phyloP scores from a whole-genome alignment of 2,888 invertebrate genomes.

The Acleris laterana region DNA sequence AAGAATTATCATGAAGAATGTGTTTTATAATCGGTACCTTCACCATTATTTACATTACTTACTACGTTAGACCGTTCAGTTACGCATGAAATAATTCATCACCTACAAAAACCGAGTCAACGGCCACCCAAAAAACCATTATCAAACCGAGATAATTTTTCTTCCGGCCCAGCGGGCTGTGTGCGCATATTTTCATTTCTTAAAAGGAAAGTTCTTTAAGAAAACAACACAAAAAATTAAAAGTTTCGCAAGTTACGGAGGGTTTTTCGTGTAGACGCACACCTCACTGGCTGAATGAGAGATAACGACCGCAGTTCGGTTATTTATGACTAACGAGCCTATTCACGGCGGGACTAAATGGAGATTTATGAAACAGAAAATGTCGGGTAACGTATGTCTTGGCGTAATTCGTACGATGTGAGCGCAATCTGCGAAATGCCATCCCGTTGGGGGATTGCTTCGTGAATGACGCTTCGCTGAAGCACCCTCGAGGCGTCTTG shows the following conservation, averaged over 20 bases:
- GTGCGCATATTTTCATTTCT: slow-evolving; percentile 32
- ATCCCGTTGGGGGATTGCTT: slow-evolving; percentile 41
- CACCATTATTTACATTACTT: too few species aligned
- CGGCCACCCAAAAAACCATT: slow-evolving; percentile 22
- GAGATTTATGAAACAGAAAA: slow-evolving; percentile 82
- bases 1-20: too few species aligned
- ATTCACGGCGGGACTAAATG: slow-evolving; percentile 75
- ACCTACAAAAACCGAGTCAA: slow-evolving; percentile 13
- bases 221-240: slow-evolving; percentile 47
- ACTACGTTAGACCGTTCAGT: not conserved
- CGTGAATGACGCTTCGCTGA: slow-evolving; percentile 20
- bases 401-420: slow-evolving; percentile 61
- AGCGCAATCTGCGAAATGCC: slow-evolving; percentile 41
- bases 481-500: slow-evolving; percentile 20
- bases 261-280: slow-evolving; percentile 45
- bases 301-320: slow-evolving; percentile 80
- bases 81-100: slow-evolving; percentile 25
- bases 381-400: slow-evolving; percentile 72
- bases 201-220: slow-evolving; percentile 38
- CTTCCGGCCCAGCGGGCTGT: slow-evolving; percentile 20
- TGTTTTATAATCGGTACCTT: too few species aligned
- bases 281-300: slow-evolving; percentile 72
- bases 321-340: slow-evolving; percentile 83
- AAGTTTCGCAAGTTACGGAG: slow-evolving; percentile 40
- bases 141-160: slow-evolving; percentile 26